A percentile compares a stretch with the other conserved stretches of the same genome.
Evolutionary conservation across 2,113 vertebrate species (phyloP).

Genomic region (Hemiscyllium ocellatum): DNA sequence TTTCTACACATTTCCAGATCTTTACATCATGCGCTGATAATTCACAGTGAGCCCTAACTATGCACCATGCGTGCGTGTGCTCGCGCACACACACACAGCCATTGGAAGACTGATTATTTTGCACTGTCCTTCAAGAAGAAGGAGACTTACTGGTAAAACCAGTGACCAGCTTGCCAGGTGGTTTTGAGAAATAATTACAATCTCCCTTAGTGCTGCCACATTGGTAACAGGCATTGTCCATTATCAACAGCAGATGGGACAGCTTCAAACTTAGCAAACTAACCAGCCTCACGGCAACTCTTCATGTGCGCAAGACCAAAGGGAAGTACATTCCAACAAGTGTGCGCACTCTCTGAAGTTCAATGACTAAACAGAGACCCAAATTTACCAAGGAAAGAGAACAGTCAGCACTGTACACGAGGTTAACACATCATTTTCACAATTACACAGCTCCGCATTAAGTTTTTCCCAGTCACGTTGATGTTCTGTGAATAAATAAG

Average conservation of each 20-base stretch:
- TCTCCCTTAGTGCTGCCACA: neutral
- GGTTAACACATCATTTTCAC: no score
- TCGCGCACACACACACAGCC: neutral
- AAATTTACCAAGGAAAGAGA: neutral
- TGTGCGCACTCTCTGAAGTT: neutral
- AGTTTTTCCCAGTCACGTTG: no score
- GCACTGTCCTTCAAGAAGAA: neutral
- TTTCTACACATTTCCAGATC: neutral
- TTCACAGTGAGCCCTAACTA: neutral
- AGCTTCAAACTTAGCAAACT: neutral
- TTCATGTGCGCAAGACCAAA: neutral
- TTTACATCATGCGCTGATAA: neutral
- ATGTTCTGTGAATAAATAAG: no score
- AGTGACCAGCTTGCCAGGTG: neutral
- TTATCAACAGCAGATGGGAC: neutral
- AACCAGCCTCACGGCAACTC: no score
- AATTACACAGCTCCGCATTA: no score
- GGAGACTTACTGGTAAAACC: neutral
- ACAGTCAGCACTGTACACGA: no score
- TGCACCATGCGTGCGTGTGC: no score
- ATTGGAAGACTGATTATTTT: neutral
- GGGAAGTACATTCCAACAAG: neutral
- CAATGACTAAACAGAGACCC: neutral
- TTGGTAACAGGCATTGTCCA: neutral
- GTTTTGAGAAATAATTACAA: neutral